phyloP scores from a whole-genome alignment of 2,113 vertebrate species.

The Colaptes auratus region DNA sequence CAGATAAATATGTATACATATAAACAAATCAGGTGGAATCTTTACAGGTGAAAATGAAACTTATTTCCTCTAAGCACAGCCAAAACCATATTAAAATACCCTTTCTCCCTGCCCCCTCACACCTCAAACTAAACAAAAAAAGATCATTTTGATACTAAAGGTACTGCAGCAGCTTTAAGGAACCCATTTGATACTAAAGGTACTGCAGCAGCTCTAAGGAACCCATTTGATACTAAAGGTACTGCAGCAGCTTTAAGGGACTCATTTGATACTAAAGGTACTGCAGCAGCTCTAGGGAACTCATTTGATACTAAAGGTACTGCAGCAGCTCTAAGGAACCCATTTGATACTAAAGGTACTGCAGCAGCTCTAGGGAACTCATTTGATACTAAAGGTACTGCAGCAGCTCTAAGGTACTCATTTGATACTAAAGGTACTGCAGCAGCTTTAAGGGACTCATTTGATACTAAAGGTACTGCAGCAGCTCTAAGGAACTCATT shows the following conservation, averaged over 20 bases:
- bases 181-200: slow-evolving; percentile 66
- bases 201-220: slow-evolving; percentile 74
- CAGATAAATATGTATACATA: slow-evolving; percentile 41
- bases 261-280: slow-evolving; percentile 71
- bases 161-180: slow-evolving; percentile 75
- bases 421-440: slow-evolving; percentile 73
- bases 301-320: slow-evolving; percentile 71
- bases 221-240: slow-evolving; percentile 69
- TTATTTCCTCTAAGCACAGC: slow-evolving; percentile 56
- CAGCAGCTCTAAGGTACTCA: slow-evolving; percentile 69
- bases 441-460: slow-evolving; percentile 67
- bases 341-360: slow-evolving; percentile 71
- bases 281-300: slow-evolving; percentile 71
- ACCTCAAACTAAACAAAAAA: background rate
- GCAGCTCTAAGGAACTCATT: slow-evolving; percentile 65
- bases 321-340: slow-evolving; percentile 71
- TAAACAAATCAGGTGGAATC: slow-evolving; percentile 40
- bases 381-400: slow-evolving; percentile 72
- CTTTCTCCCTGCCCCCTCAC: background rate
- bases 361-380: slow-evolving; percentile 70
- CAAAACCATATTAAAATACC: slow-evolving; percentile 49
- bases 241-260: slow-evolving; percentile 72
- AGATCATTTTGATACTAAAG: slow-evolving; percentile 74
- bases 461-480: slow-evolving; percentile 74
- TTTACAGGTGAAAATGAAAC: slow-evolving; percentile 70